Conservation (phyloP, 2,888 invertebrate species). For the Netelia inedita region DNA sequence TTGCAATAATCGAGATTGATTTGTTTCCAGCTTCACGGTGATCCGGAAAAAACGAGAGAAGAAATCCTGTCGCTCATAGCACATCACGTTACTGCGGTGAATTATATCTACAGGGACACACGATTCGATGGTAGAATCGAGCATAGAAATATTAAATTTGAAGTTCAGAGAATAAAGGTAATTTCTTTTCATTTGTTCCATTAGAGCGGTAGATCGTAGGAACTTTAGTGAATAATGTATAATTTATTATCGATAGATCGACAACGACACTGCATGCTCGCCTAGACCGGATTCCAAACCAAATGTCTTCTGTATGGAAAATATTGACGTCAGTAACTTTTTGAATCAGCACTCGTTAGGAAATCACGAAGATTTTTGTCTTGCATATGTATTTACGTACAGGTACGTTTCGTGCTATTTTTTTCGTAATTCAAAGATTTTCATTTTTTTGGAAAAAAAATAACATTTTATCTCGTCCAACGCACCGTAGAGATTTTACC, state of each 20-base stretch:
- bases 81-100: conserved; percentile 99
- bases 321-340: conserved; percentile 99
- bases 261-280: conserved; percentile 93
- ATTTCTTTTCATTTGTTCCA: conserved; percentile 37
- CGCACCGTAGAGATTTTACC: conserved; percentile 93
- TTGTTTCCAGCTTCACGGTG: conserved; percentile 88
- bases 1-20: neutral
- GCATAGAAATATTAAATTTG: conserved; percentile 98
- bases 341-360: conserved; percentile 98
- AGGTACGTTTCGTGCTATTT: conserved; percentile 71
- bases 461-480: neutral
- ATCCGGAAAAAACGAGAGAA: conserved; percentile 96
- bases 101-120: conserved; percentile 98
- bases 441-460: neutral
- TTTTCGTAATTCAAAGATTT: neutral
- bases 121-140: conserved; percentile 96
- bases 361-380: conserved; percentile 99
- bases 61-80: conserved; percentile 99
- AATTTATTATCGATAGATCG: conserved; percentile 89
- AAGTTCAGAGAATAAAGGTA: conserved; percentile 95
- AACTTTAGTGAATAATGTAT: neutral
- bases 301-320: conserved; percentile 97
- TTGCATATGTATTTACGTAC: conserved; percentile 99
- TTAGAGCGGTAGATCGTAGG: neutral
- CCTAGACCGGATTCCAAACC: conserved; percentile 88